Conservation (phyloP, 2,888 invertebrate genomes). For the Ornithoptera priamus region DNA sequence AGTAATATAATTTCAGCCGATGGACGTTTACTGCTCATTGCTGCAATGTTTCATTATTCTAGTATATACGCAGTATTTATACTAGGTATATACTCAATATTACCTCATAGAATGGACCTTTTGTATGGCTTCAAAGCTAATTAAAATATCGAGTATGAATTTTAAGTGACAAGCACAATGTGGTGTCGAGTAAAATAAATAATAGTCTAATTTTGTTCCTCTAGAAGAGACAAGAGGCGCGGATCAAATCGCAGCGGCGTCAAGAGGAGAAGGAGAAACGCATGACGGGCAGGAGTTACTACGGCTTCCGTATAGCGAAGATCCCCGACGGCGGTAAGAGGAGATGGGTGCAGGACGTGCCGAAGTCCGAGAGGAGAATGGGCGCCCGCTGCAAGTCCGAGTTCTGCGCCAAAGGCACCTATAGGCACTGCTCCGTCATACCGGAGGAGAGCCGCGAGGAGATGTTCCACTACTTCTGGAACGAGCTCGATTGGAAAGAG, state of each 20-base stretch:
- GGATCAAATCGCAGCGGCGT: slow-evolving; percentile 45
- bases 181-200: no score
- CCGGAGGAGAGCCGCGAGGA: slow-evolving; percentile 41
- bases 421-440: slow-evolving; percentile 43
- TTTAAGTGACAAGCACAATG: no score
- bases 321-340: slow-evolving; percentile 36
- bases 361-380: slow-evolving; percentile 51
- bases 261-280: slow-evolving; percentile 54
- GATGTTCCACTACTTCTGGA: slow-evolving; percentile 59
- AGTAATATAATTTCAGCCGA: no score
- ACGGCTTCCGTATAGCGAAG: slow-evolving; percentile 48
- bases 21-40: no score
- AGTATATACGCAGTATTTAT: no score
- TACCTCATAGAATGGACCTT: no score
- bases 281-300: slow-evolving; percentile 61
- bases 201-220: slow-evolving; percentile 30
- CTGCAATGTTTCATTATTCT: no score
- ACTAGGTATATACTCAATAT: no score
- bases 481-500: slow-evolving; percentile 52
- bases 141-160: no score
- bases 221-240: slow-evolving; percentile 44
- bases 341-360: slow-evolving; percentile 59
- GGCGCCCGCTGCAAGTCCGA: slow-evolving; percentile 50
- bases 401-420: slow-evolving; percentile 43
- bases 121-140: no score